These are phyloP conservation scores for Synergus itoensis DNA, from an alignment of 2,888 invertebrate species.

Conservation along the genomic window DNA sequence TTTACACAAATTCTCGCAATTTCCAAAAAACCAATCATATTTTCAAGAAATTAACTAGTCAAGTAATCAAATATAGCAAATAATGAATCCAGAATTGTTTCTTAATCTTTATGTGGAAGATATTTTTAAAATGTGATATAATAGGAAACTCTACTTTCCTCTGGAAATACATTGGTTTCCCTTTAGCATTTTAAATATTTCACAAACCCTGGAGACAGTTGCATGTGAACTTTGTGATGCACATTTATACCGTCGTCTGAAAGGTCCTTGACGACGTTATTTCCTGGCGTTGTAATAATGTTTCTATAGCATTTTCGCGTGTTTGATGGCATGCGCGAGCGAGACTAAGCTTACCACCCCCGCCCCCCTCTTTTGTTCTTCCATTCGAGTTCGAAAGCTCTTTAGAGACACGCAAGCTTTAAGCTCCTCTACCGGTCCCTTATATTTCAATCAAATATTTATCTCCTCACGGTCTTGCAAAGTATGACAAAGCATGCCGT, in stretches of 20 bases:
- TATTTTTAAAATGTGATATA: no score
- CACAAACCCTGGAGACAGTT: no score
- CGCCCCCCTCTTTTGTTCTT: conserved; percentile 29
- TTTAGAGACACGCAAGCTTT: conserved; percentile 69
- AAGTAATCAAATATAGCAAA: no score
- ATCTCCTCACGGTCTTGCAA: conserved; percentile 69
- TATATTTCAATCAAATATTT: conserved; percentile 74
- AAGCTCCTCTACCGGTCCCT: conserved; percentile 52
- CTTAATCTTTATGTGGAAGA: no score
- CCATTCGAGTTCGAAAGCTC: conserved; percentile 55
- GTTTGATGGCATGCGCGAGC: conserved; percentile 48
- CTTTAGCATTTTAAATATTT: no score
- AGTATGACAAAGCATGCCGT: conserved; percentile 59
- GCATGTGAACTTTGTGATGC: not conserved
- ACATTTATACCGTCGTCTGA: not conserved
- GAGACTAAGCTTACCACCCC: conserved; percentile 48
- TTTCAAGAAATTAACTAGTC: no score
- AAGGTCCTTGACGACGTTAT: not conserved
- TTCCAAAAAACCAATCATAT: no score
- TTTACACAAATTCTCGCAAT: no score
- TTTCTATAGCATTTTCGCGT: conserved; percentile 41
- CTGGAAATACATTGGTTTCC: no score
- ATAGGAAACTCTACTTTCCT: no score
- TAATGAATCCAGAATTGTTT: no score
- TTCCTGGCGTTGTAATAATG: conserved; percentile 29